Evolutionary conservation across 2,888 invertebrate species (phyloP).

Genomic region (Eledone cirrhosa): DNA sequence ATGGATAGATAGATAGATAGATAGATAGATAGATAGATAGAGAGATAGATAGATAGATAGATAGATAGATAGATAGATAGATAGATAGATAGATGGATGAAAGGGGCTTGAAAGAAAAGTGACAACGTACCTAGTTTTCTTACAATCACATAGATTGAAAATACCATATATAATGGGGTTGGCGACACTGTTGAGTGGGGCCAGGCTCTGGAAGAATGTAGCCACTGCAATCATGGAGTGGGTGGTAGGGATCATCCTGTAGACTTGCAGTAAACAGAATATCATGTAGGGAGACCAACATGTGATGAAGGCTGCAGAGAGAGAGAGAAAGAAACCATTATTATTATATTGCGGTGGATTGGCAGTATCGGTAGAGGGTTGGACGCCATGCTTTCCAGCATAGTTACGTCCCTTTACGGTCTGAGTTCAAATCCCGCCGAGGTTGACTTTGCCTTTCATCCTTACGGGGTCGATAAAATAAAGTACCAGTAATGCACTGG

Average conservation of each 20-base stretch:
- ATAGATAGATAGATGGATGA: background rate
- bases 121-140: conserved; percentile 78
- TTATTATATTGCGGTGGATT: too few species aligned
- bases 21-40: background rate
- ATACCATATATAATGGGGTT: conserved; percentile 94
- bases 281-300: conserved; percentile 35
- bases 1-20: background rate
- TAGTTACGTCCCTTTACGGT: too few species aligned
- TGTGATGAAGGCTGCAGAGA: conserved; percentile 44
- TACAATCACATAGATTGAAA: conserved; percentile 88
- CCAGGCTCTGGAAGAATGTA: conserved; percentile 89
- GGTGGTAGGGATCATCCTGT: conserved; percentile 37
- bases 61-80: background rate
- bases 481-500: too few species aligned
- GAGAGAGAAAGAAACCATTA: background rate
- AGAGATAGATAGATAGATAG: background rate
- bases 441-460: too few species aligned
- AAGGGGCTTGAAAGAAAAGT: background rate
- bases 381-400: too few species aligned
- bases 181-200: conserved; percentile 91
- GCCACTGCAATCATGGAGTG: conserved; percentile 74
- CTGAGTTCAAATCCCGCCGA: too few species aligned
- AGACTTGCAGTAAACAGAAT: conserved; percentile 49
- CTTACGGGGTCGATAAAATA: too few species aligned
- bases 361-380: too few species aligned